phyloP scores from a whole-genome alignment of 1,140 invertebrate genomes.

The Drosophila lacteicornis region DNA sequence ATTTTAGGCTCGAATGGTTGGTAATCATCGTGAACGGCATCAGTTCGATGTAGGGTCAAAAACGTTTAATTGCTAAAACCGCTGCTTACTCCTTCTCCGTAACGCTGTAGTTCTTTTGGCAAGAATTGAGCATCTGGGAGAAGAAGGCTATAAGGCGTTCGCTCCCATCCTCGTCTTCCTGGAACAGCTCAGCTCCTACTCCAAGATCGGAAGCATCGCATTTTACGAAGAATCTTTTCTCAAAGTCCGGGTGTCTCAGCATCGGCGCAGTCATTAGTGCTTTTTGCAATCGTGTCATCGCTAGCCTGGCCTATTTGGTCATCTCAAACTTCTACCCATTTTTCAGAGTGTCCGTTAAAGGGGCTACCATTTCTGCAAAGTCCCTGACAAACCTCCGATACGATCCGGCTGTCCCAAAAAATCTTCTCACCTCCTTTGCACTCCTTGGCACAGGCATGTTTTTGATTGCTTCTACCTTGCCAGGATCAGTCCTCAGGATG shows the following conservation, averaged over 20 bases:
- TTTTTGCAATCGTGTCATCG: background rate
- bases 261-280: background rate
- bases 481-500: conserved; percentile 33
- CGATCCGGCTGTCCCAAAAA: conserved; percentile 32
- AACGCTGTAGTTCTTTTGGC: conserved; percentile 10
- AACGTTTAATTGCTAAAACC: background rate
- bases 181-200: background rate
- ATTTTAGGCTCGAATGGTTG: conserved; percentile 7
- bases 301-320: background rate
- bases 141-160: conserved; percentile 6
- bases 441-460: conserved; percentile 22
- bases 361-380: background rate
- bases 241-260: conserved; percentile 5
- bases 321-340: background rate
- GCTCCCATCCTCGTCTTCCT: background rate
- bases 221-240: conserved; percentile 1
- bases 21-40: conserved; percentile 5
- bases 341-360: conserved; percentile 20
- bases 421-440: conserved; percentile 16
- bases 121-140: background rate
- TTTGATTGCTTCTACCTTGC: conserved; percentile 41
- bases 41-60: conserved; percentile 4
- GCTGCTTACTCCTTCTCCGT: conserved; percentile 12
- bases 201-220: conserved; percentile 4
- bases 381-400: conserved; percentile 27